Conservation (phyloP, 2,888 invertebrate species). For the Drepana falcataria region DNA sequence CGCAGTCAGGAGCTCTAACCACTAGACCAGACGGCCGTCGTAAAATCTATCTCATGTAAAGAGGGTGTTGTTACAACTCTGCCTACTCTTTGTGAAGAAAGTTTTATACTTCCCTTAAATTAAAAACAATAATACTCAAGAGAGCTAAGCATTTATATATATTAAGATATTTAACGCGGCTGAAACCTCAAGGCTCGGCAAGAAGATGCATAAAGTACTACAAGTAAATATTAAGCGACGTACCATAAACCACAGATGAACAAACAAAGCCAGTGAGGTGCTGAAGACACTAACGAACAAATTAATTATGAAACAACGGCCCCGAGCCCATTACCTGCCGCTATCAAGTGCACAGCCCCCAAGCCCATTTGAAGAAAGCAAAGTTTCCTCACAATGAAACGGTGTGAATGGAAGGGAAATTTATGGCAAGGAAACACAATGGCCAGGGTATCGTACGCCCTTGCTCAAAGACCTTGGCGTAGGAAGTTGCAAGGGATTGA, state of each 20-base stretch:
- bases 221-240: neutral
- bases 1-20: no score
- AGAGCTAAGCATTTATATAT: no score
- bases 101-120: no score
- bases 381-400: constrained; percentile 17
- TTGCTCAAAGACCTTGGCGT: constrained; percentile 1
- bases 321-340: constrained; percentile 50
- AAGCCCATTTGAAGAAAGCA: constrained; percentile 40
- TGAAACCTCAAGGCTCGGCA: no score
- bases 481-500: constrained; percentile 27
- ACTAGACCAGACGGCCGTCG: no score
- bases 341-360: constrained; percentile 33
- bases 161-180: no score
- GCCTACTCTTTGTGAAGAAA: no score
- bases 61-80: no score
- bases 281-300: constrained; percentile 57
- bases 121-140: no score
- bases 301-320: constrained; percentile 69
- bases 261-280: constrained; percentile 22
- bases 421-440: neutral
- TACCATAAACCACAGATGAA: constrained; percentile 17
- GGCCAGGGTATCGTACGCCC: constrained; percentile 23
- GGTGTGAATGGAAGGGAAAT: constrained; percentile 31
- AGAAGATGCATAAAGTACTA: no score
- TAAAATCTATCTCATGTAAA: no score